Base-by-base conservation (phyloP, 2,797 vertebrate genomes). In the Loris lydekkerianus region DNA sequence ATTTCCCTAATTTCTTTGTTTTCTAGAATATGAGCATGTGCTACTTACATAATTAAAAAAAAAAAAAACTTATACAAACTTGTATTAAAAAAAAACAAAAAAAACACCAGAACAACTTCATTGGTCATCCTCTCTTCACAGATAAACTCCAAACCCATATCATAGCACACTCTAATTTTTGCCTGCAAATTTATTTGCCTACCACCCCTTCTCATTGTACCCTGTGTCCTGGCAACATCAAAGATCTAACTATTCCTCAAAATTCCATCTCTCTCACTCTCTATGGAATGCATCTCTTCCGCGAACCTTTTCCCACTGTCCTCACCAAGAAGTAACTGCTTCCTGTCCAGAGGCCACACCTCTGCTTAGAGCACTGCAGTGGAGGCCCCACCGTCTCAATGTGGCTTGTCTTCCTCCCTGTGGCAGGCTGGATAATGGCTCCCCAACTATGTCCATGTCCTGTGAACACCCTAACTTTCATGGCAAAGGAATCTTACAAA, bases 1-100 rank as follows among this genome's bases (percentile, higher is more conserved):
- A 87, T 40, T 82, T 92, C 27, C 89, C 92, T 63, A 61, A 7
- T 86, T 73, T 81, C 73, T 89, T 92, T 67, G 90, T 80, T 70
- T 86, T 87, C 76, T 90, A 60, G 70, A 94, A 80, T 69, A 86
- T 40, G 27, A 84, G 15, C 40, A 86, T 29, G 34, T 67, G 84
- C 40, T 73, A 82, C 23, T 91, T 86, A 76, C 17, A 56, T 43
- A 83, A 90, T 85, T 18, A 77, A 40, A 92, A 37, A 77, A 40
- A 92, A 37, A 18, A 89, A 91, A 92, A 92, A 40, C 13, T 14
- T 49, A 49, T 49, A 14, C 49, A 90, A 34, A 75, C 34, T 67
- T 61, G 20, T 58, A 84, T 72, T 86, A 73, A 9, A 49, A 11
- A 46, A 49, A 49, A 21, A 70, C 37, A 58, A n/a, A 31, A 77